Evolutionary conservation across 2,113 vertebrate species (phyloP).

Genomic region (Antidorcas marsupialis): DNA sequence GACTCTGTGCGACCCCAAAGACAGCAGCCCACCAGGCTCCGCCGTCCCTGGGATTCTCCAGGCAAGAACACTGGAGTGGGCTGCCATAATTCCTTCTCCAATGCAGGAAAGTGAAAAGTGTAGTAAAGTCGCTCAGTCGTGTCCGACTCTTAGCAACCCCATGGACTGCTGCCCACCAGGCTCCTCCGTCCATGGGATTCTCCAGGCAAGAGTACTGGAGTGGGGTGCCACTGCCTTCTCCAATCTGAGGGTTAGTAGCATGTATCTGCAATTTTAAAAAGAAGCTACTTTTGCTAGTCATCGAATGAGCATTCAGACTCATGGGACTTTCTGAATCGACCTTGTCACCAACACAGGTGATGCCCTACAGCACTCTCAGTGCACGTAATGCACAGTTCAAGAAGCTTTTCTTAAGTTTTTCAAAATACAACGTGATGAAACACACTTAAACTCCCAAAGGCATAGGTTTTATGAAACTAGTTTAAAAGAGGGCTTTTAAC

Average conservation of each 20-base stretch:
- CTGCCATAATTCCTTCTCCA: too few species aligned
- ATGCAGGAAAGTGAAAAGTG: too few species aligned
- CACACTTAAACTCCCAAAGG: background rate
- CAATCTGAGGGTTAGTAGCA: background rate
- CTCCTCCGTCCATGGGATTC: too few species aligned
- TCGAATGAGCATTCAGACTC: background rate
- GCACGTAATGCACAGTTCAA: background rate
- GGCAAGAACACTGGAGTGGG: too few species aligned
- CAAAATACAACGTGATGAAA: background rate
- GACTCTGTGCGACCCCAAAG: background rate
- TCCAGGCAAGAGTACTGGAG: too few species aligned
- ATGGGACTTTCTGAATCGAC: background rate
- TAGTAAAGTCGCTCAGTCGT: too few species aligned
- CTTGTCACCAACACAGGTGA: background rate
- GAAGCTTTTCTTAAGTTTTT: background rate
- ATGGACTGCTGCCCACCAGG: too few species aligned
- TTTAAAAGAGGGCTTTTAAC: slow-evolving; percentile 6
- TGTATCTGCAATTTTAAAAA: background rate
- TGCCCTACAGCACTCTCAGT: background rate
- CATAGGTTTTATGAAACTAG: background rate
- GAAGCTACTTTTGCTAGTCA: background rate
- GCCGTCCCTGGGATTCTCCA: too few species aligned
- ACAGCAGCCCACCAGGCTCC: too few species aligned
- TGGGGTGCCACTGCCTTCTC: too few species aligned
- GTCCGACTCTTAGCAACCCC: too few species aligned